These are phyloP conservation scores for Liasis olivaceus DNA, from an alignment of 2,797 vertebrate species.

Conservation along the genomic window DNA sequence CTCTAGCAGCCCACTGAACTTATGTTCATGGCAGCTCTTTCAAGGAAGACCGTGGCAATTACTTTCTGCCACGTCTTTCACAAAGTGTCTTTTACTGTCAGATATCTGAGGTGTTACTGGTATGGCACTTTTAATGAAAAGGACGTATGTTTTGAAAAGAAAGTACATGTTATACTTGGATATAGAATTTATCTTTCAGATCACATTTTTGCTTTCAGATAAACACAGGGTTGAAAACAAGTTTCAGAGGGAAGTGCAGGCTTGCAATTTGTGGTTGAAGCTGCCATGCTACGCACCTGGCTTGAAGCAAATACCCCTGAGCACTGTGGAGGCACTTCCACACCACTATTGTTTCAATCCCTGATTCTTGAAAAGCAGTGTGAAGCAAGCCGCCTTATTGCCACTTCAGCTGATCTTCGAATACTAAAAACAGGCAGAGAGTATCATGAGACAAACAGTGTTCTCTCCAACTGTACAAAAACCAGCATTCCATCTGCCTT, in stretches of 20 bases:
- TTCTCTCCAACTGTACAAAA: background rate
- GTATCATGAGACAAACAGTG: background rate
- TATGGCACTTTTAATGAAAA: background rate
- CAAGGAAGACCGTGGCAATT: constrained; percentile 13
- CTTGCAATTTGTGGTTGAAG: background rate
- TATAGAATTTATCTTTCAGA: background rate
- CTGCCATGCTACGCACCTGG: too few species aligned
- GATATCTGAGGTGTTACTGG: background rate
- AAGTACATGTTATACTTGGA: background rate
- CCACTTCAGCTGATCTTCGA: background rate
- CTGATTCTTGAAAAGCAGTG: background rate
- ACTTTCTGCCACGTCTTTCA: constrained; percentile 18
- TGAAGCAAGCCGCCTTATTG: background rate
- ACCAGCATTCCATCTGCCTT: too few species aligned
- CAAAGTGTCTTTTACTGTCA: constrained; percentile 14
- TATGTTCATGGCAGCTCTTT: background rate
- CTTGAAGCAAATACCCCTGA: background rate
- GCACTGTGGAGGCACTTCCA: too few species aligned
- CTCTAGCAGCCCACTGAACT: background rate
- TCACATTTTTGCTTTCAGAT: background rate
- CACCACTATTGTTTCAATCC: background rate
- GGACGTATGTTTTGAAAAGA: background rate
- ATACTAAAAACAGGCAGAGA: background rate
- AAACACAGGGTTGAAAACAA: background rate
- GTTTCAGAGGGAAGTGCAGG: background rate